Percentiles rank a stretch among this genome's conserved stretches.
Conservation (phyloP, 2,113 vertebrate genomes). For the Riparia riparia region DNA sequence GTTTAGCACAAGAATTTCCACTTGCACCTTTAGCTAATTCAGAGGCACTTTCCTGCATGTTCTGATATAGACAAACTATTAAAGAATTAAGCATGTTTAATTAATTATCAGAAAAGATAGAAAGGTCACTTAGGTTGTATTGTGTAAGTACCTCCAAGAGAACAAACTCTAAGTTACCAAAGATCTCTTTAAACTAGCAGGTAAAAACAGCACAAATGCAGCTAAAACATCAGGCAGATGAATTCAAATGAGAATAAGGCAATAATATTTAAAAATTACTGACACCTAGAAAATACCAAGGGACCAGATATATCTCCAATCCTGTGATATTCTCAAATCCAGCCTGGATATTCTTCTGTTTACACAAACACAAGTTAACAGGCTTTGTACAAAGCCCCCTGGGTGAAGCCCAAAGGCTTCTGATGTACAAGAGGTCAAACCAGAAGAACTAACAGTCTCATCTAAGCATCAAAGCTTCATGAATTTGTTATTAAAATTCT, state of each 20-base stretch:
- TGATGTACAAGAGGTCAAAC: neutral
- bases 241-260: neutral
- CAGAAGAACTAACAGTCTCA: neutral
- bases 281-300: neutral
- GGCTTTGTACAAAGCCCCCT: neutral
- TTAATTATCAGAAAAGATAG: slow-evolving; percentile 10
- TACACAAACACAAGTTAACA: neutral
- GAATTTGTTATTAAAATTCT: neutral
- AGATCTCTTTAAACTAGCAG: neutral
- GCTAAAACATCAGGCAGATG: neutral
- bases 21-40: slow-evolving; percentile 20
- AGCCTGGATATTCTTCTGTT: neutral
- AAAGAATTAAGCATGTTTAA: slow-evolving; percentile 33
- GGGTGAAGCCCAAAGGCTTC: neutral
- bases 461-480: neutral
- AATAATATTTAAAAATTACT: slow-evolving; percentile 13
- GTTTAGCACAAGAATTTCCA: slow-evolving; percentile 52
- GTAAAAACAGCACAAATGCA: neutral
- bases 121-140: neutral
- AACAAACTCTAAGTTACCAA: neutral
- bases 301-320: neutral
- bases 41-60: neutral
- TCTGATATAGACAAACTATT: slow-evolving; percentile 13
- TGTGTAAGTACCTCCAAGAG: neutral
- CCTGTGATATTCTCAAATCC: neutral